Conservation (phyloP, 2,888 invertebrate genomes). For the Pilophorus perplexus region DNA sequence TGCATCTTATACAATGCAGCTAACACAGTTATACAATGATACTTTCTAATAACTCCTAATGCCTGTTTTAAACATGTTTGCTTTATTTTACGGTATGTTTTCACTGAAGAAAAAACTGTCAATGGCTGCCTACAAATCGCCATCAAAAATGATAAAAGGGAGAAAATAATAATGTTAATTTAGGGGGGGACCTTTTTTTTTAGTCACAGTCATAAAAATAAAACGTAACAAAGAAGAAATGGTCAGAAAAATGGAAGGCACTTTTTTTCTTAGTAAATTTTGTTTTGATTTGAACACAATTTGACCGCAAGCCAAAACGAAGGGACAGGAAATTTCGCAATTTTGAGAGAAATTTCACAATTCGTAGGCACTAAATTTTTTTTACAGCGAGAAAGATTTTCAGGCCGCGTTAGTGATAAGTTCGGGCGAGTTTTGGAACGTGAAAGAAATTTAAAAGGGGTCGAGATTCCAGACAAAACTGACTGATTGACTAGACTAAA, state of each 20-base stretch:
- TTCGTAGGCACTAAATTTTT: constrained; percentile 48
- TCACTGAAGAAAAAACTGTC: constrained; percentile 11
- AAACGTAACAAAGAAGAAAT: constrained; percentile 42
- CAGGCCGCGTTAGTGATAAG: too few species aligned
- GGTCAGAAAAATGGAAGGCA: constrained; percentile 49
- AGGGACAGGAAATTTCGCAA: constrained; percentile 29
- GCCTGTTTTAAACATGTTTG: constrained; percentile 47
- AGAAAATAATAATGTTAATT: constrained; percentile 26
- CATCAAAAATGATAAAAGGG: constrained; percentile 13
- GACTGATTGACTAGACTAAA: constrained; percentile 44
- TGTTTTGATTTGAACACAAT: constrained; percentile 48
- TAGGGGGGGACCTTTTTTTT: constrained; percentile 2
- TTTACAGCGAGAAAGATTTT: constrained; percentile 6
- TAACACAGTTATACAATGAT: constrained; percentile 49
- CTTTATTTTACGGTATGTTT: constrained; percentile 32
- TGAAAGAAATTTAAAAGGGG: too few species aligned
- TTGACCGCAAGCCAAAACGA: constrained; percentile 41
- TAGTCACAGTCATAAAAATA: constrained; percentile 20
- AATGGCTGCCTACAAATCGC: constrained; percentile 25
- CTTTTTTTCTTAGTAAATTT: constrained; percentile 47
- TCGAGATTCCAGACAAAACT: too few species aligned
- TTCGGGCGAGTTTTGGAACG: too few species aligned
- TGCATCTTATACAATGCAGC: constrained; percentile 48
- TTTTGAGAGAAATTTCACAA: constrained; percentile 45
- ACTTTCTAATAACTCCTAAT: constrained; percentile 46